Conservation (phyloP, 2,113 vertebrate genomes). For the Pelodiscus sinensis region DNA sequence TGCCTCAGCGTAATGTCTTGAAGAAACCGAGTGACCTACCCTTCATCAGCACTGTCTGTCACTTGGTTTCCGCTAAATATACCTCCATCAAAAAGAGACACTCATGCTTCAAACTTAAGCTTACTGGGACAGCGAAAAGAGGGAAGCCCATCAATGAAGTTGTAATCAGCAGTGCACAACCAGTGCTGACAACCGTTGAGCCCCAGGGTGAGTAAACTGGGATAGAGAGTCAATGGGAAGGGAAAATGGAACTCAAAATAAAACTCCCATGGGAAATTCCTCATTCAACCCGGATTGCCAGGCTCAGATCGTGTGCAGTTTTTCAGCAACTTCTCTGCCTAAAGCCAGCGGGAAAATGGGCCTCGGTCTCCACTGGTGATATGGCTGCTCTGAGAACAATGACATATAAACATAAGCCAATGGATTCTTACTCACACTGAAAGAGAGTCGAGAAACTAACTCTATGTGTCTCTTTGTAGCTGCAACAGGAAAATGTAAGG, state of each 20-base stretch:
- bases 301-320: background rate
- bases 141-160: background rate
- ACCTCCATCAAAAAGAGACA: background rate
- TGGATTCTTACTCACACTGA: background rate
- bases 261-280: background rate
- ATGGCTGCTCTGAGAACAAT: background rate
- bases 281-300: background rate
- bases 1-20: background rate
- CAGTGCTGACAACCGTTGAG: background rate
- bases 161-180: background rate
- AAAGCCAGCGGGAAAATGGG: background rate
- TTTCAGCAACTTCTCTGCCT: background rate
- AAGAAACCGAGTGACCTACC: background rate
- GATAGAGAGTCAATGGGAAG: background rate
- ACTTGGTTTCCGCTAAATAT: background rate
- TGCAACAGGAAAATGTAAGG: background rate
- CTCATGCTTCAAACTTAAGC: background rate
- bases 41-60: background rate
- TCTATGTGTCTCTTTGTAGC: background rate
- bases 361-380: background rate
- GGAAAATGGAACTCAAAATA: background rate
- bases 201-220: background rate
- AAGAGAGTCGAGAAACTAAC: background rate
- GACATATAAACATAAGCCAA: background rate
- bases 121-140: background rate